These are phyloP conservation scores for Corydoras sp. DNA, from an alignment of 2,113 vertebrate genomes.

Conservation along the genomic window DNA sequence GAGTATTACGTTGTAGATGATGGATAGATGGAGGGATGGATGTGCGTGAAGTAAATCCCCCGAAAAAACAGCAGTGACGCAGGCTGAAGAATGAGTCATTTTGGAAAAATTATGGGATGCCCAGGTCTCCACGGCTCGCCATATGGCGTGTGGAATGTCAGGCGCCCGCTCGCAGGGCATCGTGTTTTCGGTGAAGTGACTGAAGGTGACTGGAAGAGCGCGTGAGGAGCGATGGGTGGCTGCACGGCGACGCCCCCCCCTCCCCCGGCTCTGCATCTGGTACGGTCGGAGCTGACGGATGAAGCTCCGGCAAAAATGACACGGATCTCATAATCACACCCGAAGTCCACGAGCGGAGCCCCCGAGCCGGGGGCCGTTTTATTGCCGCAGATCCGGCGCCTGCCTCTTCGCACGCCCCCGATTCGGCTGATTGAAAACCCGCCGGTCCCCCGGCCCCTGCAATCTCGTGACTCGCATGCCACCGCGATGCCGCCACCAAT, in stretches of 20 bases:
- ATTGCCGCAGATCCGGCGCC: background rate
- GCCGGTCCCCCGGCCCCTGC: background rate
- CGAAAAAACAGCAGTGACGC: no score
- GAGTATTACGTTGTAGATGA: no score
- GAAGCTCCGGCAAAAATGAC: slow-evolving; percentile 29
- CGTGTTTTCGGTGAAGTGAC: background rate
- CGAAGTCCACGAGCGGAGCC: background rate
- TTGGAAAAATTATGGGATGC: no score
- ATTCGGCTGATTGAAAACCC: slow-evolving; percentile 15
- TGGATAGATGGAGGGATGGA: no score
- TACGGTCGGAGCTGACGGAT: slow-evolving; percentile 10
- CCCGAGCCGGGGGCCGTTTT: slow-evolving; percentile 13
- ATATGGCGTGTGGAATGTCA: no score
- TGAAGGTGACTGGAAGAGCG: slow-evolving; percentile 2
- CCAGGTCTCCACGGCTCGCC: no score
- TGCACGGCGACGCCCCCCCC: background rate
- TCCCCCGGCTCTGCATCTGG: slow-evolving; percentile 27
- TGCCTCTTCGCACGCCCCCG: background rate
- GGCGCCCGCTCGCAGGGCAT: background rate
- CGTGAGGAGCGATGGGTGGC: slow-evolving; percentile 1
- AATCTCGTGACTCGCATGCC: background rate
- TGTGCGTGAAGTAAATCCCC: no score
- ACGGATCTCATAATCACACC: slow-evolving; percentile 20
- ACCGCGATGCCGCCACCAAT: background rate
- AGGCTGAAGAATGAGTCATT: no score